These are phyloP conservation scores for Ctenosaura bakeri DNA, from an alignment of 2,797 vertebrate genomes.

Conservation along the genomic window DNA sequence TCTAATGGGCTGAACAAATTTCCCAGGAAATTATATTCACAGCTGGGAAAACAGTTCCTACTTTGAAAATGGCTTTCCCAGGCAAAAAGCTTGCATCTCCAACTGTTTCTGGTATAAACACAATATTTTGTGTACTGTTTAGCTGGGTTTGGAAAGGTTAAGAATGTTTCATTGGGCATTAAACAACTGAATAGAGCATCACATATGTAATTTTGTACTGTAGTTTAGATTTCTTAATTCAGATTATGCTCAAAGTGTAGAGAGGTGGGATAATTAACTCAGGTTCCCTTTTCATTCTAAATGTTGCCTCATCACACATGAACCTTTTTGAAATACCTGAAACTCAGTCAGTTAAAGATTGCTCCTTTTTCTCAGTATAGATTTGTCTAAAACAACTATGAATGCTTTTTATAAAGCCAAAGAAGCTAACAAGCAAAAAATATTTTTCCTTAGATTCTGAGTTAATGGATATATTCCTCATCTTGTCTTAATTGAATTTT, in stretches of 20 bases:
- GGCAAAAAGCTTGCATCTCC: conserved; percentile 79
- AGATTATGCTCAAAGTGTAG: conserved; percentile 12
- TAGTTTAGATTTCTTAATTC: conserved; percentile 40
- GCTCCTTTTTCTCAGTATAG: neutral
- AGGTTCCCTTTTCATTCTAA: neutral
- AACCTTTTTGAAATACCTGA: neutral
- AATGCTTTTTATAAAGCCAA: neutral
- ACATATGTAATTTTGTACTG: neutral
- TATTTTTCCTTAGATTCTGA: neutral
- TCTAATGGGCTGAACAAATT: conserved; percentile 78
- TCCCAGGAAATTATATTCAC: conserved; percentile 83
- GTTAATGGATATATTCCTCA: neutral
- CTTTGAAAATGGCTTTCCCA: conserved; percentile 88
- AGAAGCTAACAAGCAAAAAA: neutral
- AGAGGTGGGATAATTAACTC: conserved; percentile 9
- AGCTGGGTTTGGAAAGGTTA: conserved; percentile 59
- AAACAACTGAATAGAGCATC: conserved; percentile 39
- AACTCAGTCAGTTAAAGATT: neutral
- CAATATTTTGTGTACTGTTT: conserved; percentile 65
- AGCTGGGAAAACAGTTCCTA: conserved; percentile 87
- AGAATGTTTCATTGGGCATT: conserved; percentile 48
- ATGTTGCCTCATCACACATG: neutral
- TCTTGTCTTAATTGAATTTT: neutral
- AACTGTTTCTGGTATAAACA: conserved; percentile 80
- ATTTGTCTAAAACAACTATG: neutral